phyloP scores from a whole-genome alignment of 2,113 vertebrate genomes.

The Brachyhypopomus occidentalis region DNA sequence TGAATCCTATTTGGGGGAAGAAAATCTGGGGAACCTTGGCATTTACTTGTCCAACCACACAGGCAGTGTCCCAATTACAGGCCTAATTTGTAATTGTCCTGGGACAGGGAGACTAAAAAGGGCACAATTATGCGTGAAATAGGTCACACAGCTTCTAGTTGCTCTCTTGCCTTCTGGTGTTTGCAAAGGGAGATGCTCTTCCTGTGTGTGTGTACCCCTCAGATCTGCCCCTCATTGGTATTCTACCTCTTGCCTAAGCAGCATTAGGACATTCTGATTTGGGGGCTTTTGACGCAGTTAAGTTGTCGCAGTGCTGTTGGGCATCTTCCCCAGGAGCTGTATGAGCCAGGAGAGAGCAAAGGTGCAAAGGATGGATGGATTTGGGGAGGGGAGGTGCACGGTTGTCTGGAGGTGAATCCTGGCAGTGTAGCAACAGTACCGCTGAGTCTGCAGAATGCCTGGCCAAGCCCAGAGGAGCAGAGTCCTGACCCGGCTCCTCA shows the following conservation, averaged over 20 bases:
- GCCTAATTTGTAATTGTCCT: slow-evolving; percentile 54
- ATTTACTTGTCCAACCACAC: slow-evolving; percentile 23
- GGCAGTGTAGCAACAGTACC: slow-evolving; percentile 53
- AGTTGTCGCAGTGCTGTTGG: slow-evolving; percentile 43
- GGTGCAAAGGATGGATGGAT: slow-evolving; percentile 21
- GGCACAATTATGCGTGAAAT: slow-evolving; percentile 30
- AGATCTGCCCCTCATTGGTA: not conserved
- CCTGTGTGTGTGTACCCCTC: not conserved
- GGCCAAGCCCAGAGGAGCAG: slow-evolving; percentile 35
- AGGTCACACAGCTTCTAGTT: not conserved
- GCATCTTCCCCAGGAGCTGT: not conserved
- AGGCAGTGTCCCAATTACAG: slow-evolving; percentile 60
- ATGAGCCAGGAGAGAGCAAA: slow-evolving; percentile 21
- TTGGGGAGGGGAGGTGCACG: slow-evolving; percentile 15
- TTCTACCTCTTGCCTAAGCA: not conserved
- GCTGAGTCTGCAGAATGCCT: slow-evolving; percentile 64
- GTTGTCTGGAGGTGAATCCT: slow-evolving; percentile 12
- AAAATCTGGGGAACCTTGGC: not conserved
- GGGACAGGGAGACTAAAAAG: slow-evolving; percentile 36
- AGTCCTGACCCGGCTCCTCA: slow-evolving; percentile 47
- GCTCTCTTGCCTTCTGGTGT: slow-evolving; percentile 15
- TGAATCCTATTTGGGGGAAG: not conserved
- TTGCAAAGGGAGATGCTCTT: not conserved
- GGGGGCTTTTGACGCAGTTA: slow-evolving; percentile 35
- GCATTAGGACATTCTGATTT: slow-evolving; percentile 25